These are phyloP conservation scores for Anorthoa munda DNA, from an alignment of 2,888 invertebrate genomes.

Conservation along the genomic window DNA sequence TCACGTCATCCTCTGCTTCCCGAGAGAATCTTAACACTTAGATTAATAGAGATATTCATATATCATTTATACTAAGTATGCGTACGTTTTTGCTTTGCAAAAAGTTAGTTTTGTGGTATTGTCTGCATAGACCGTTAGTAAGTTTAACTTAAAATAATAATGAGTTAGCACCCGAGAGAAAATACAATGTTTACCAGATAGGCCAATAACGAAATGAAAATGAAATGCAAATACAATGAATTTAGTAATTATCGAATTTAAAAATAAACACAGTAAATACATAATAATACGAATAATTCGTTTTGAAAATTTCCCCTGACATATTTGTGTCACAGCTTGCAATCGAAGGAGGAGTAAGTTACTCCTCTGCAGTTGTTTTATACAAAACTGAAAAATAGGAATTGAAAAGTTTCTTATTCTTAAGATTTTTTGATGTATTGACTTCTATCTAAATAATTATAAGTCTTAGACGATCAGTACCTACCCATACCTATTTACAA, in stretches of 20 bases:
- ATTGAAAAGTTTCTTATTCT: slow-evolving; percentile 34
- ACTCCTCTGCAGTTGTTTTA: slow-evolving; percentile 31
- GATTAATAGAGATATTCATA: slow-evolving; percentile 75
- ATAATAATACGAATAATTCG: slow-evolving; percentile 1
- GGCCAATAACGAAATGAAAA: slow-evolving; percentile 58
- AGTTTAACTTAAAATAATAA: slow-evolving; percentile 68
- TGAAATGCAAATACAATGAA: neutral
- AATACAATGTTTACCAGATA: slow-evolving; percentile 64
- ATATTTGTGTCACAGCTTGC: slow-evolving; percentile 1
- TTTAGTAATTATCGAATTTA: neutral
- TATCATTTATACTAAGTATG: slow-evolving; percentile 58
- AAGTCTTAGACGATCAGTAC: slow-evolving; percentile 84
- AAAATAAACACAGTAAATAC: neutral
- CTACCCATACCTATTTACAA: slow-evolving; percentile 85
- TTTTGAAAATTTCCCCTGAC: slow-evolving; percentile 10
- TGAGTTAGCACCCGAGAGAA: slow-evolving; percentile 72
- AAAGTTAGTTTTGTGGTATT: slow-evolving; percentile 81
- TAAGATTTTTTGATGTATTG: slow-evolving; percentile 71
- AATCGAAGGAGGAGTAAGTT: slow-evolving; percentile 34
- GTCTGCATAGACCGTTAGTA: slow-evolving; percentile 80
- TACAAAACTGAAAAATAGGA: slow-evolving; percentile 58
- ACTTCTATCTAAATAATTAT: slow-evolving; percentile 84
- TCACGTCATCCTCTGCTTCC: slow-evolving; percentile 84
- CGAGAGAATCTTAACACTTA: slow-evolving; percentile 82
- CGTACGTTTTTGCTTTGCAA: slow-evolving; percentile 86